phyloP scores from a whole-genome alignment of 1,140 invertebrate species.

The Agrypnia vestita region DNA sequence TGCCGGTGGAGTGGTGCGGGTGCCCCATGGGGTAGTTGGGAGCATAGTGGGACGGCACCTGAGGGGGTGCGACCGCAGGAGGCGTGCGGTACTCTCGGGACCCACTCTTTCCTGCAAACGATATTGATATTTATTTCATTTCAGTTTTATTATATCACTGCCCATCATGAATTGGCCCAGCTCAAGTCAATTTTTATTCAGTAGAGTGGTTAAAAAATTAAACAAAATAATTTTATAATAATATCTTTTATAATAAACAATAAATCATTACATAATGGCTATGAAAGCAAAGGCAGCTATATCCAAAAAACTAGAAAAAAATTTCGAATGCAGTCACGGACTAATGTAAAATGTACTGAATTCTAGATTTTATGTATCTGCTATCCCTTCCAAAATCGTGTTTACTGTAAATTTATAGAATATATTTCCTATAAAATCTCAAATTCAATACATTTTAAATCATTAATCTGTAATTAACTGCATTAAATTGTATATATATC shows the following conservation, averaged over 20 bases:
- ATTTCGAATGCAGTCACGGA: neutral
- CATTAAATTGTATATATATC: too few relatives aligned
- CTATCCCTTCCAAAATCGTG: too few relatives aligned
- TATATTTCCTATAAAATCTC: too few relatives aligned
- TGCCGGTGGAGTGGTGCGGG: conserved; percentile 71
- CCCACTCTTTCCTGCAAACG: conserved; percentile 71
- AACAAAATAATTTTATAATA: too few relatives aligned
- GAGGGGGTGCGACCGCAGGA: conserved; percentile 94
- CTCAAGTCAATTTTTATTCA: neutral
- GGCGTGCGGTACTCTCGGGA: conserved; percentile 93
- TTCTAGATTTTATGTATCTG: too few relatives aligned
- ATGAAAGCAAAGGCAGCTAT: too few relatives aligned
- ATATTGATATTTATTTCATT: neutral
- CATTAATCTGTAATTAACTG: too few relatives aligned
- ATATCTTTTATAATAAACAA: neutral
- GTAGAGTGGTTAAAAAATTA: too few relatives aligned
- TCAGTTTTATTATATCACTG: neutral
- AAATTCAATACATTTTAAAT: too few relatives aligned
- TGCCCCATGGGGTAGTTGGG: conserved; percentile 93
- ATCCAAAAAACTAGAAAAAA: too few relatives aligned
- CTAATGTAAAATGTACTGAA: too few relatives aligned
- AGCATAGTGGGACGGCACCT: conserved; percentile 95
- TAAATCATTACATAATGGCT: neutral
- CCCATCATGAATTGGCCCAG: neutral
- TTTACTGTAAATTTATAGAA: too few relatives aligned